Conservation (phyloP, 2,888 invertebrate genomes). For the Ectemnius continuus region DNA sequence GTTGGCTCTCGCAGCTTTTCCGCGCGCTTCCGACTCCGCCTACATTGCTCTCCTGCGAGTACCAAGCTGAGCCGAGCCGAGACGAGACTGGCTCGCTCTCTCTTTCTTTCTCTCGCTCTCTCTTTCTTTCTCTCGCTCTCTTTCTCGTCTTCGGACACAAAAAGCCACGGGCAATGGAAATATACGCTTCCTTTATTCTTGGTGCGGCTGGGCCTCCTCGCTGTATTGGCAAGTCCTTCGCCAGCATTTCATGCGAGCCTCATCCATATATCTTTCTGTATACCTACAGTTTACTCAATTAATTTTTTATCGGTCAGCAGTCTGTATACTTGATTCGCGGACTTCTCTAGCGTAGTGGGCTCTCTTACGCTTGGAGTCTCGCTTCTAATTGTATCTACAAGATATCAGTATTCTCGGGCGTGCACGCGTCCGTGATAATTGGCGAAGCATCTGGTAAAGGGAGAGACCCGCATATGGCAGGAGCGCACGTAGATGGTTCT, state of each 20-base stretch:
- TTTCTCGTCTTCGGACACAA: conserved; percentile 25
- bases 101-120: conserved; percentile 3
- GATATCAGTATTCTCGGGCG: too few relatives aligned
- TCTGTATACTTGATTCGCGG: too few relatives aligned
- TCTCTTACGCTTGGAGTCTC: too few relatives aligned
- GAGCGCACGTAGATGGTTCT: not conserved
- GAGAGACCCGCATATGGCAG: not conserved
- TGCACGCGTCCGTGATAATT: not conserved
- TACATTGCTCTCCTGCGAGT: conserved; percentile 48
- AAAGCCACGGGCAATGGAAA: conserved; percentile 55
- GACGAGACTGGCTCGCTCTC: not conserved
- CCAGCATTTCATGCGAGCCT: too few relatives aligned
- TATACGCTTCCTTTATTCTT: conserved; percentile 52
- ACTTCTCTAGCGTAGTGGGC: too few relatives aligned
- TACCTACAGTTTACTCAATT: too few relatives aligned
- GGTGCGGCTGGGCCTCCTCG: conserved; percentile 13
- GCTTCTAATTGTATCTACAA: too few relatives aligned
- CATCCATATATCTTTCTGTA: too few relatives aligned
- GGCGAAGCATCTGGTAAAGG: not conserved
- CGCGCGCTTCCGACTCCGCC: conserved; percentile 43
- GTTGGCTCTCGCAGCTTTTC: conserved; percentile 60
- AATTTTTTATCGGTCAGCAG: too few relatives aligned
- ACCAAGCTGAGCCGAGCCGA: too few relatives aligned
- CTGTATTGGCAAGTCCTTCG: not conserved
- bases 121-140: not conserved